Conservation (phyloP, 2,888 invertebrate genomes). For the Xestoiulus laeticollis region DNA sequence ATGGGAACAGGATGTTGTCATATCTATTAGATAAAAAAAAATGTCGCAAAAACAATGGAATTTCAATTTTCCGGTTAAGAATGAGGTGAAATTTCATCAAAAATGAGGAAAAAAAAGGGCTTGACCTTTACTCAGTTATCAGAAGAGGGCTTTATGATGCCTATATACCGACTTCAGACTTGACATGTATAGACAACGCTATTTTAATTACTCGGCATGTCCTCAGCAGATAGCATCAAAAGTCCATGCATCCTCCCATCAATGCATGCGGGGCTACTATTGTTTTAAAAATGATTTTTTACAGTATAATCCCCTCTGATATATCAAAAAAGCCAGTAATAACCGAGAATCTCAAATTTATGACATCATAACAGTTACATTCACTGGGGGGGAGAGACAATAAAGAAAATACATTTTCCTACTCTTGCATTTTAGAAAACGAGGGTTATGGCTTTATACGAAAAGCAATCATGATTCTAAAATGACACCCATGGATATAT, state of each 20-base stretch:
- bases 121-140: background rate
- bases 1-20: background rate
- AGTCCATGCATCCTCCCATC: background rate
- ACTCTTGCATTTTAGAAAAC: slow-evolving; percentile 41
- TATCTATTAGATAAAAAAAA: background rate
- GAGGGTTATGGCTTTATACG: slow-evolving; percentile 43
- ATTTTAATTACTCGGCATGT: slow-evolving; percentile 27
- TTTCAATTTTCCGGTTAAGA: slow-evolving; percentile 27
- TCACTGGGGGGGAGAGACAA: slow-evolving; percentile 41
- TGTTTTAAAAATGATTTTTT: slow-evolving; percentile 1
- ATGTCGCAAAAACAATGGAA: slow-evolving; percentile 35
- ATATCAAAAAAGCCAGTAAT: slow-evolving; percentile 11
- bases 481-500: slow-evolving; percentile 43
- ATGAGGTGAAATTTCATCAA: background rate
- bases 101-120: background rate
- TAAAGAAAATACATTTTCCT: slow-evolving; percentile 43
- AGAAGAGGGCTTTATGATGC: background rate
- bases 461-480: slow-evolving; percentile 35
- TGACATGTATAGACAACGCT: background rate
- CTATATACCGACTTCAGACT: no score
- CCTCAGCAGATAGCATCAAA: background rate
- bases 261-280: background rate
- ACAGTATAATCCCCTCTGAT: slow-evolving; percentile 30
- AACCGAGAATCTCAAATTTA: slow-evolving; percentile 41
- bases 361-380: slow-evolving; percentile 35